phyloP scores from a whole-genome alignment of 2,797 vertebrate genomes.

The Halcyon smyrnensis region DNA sequence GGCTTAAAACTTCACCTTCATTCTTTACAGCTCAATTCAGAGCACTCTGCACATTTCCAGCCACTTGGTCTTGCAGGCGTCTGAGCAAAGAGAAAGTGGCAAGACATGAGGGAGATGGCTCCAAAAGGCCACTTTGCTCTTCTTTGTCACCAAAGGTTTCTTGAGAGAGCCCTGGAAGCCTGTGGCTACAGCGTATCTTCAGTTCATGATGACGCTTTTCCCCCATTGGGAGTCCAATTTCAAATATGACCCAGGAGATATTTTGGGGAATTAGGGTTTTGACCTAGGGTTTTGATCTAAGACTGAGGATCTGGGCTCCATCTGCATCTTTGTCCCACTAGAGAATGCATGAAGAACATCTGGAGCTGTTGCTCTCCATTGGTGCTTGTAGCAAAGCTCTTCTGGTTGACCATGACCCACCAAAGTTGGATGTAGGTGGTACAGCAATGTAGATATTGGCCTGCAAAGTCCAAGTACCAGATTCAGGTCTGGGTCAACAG shows the following conservation, averaged over 20 bases:
- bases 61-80: constrained; percentile 50
- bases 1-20: constrained; percentile 76
- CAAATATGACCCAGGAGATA: neutral
- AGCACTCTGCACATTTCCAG: constrained; percentile 58
- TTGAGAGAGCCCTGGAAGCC: neutral
- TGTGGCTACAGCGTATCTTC: neutral
- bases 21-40: constrained; percentile 77
- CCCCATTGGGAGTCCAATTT: neutral
- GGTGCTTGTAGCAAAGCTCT: neutral
- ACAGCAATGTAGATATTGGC: neutral
- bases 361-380: neutral
- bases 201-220: neutral
- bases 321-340: neutral
- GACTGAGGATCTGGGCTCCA: neutral
- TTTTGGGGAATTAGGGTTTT: neutral
- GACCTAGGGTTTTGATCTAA: neutral
- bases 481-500: neutral
- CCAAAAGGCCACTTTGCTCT: neutral
- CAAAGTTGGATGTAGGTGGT: neutral
- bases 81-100: constrained; percentile 46
- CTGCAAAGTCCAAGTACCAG: neutral
- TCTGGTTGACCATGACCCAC: neutral
- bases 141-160: neutral
- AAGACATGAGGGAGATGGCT: constrained; percentile 19
- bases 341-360: neutral